Conservation (phyloP, 2,888 invertebrate species). For the Slavum lentiscoides region DNA sequence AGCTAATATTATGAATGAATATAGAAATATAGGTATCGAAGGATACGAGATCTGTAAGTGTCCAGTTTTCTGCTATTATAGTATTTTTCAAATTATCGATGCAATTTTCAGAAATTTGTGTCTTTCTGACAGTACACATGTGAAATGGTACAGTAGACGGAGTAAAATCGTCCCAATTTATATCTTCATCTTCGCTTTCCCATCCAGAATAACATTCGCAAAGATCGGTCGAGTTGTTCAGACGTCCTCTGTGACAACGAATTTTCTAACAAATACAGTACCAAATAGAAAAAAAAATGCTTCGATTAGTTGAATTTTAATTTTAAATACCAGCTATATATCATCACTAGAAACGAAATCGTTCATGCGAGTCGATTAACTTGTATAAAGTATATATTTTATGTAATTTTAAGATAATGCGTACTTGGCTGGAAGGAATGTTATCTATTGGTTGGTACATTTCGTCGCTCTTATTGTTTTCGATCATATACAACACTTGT, state of each 20-base stretch:
- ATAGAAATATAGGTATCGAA: neutral
- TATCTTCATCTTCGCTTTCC: slow-evolving; percentile 15
- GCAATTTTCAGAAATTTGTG: neutral
- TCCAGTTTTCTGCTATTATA: neutral
- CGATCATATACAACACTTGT: slow-evolving; percentile 12
- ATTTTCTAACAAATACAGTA: slow-evolving; percentile 14
- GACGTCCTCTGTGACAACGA: slow-evolving; percentile 46
- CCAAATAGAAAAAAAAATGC: neutral
- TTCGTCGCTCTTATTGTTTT: slow-evolving; percentile 5
- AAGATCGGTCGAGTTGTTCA: slow-evolving; percentile 8
- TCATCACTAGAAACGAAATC: neutral
- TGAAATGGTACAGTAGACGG: slow-evolving; percentile 23
- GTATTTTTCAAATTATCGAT: neutral
- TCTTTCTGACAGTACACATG: slow-evolving; percentile 5
- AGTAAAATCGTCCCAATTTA: slow-evolving; percentile 29
- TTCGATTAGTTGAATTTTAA: neutral
- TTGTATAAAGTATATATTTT: neutral
- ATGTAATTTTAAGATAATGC: neutral
- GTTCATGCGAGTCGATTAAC: neutral
- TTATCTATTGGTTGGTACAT: neutral
- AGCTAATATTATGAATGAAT: neutral
- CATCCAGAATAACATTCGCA: slow-evolving; percentile 50
- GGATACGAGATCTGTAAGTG: slow-evolving; percentile 6
- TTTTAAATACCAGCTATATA: neutral
- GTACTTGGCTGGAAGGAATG: slow-evolving; percentile 24